A percentile compares a stretch with the other conserved stretches of the same genome.
Evolutionary conservation across 2,113 vertebrate species (phyloP).

Genomic region (Leptosomus discolor): DNA sequence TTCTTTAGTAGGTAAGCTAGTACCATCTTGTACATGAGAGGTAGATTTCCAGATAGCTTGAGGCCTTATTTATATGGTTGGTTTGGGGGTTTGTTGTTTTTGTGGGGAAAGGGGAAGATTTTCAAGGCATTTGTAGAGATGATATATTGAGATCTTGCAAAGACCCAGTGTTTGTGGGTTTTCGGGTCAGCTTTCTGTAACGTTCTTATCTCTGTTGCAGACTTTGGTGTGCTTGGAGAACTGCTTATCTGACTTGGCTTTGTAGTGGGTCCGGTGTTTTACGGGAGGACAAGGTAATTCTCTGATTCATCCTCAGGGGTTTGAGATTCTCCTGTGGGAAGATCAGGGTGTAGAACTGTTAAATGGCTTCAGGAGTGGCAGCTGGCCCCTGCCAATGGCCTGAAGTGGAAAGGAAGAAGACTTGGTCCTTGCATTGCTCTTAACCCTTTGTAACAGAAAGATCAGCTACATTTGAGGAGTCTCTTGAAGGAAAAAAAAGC

Average conservation of each 20-base stretch:
- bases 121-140: background rate
- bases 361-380: background rate
- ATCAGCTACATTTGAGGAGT: background rate
- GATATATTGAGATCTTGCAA: background rate
- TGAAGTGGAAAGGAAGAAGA: background rate
- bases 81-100: background rate
- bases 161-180: background rate
- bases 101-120: background rate
- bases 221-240: background rate
- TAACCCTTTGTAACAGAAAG: background rate
- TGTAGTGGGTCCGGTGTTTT: background rate
- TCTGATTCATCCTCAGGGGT: accelerated
- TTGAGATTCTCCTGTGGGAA: background rate
- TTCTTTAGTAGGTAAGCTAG: background rate
- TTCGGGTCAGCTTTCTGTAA: background rate
- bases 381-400: background rate
- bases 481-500: background rate
- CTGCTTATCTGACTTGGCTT: background rate
- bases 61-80: background rate
- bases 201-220: background rate
- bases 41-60: background rate
- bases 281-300: background rate
- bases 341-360: background rate
- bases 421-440: background rate
- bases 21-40: background rate